Evolutionary conservation across 1,140 invertebrate species (phyloP), one percentile per base, ranked within the genome.

Genomic region (Drosophila triauraria): DNA sequence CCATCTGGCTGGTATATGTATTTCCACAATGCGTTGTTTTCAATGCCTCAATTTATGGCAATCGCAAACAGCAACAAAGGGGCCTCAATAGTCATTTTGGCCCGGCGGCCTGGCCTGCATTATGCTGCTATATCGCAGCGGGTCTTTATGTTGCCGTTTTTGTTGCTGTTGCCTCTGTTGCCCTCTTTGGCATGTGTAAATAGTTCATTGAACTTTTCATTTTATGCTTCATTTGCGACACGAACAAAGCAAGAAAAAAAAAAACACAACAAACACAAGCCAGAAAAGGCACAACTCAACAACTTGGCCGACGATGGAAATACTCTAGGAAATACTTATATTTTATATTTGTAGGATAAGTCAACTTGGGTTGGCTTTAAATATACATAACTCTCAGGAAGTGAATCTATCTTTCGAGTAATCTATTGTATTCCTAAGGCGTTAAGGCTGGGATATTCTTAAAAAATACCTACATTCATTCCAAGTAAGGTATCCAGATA

Each of bases 201-300:
- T 87, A 82, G 82, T 86, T 86, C 82, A 87, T 79, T 86, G 79
- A 86, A 86, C 75, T 60, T 59, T 80, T 56, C 59, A 43, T 64
- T 59, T 80, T 75, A 85, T 85, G 82, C 82, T 86, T 86, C 82
- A 86, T 87, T 86, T 86, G 82, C 71, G 65, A 64, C 72, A 75
- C 83, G 67, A 75, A 81, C 70, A 56, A 81, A 74, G 63, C 62
- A 23, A 56, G 25, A 78, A 68, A 77, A 79, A 57, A 40, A 40
- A n/a, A 30, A 4, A 30, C 30, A 54, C 3, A 4, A 56, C 6
- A 56, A 56, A n/a, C 35, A 35, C 48, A 56, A 64, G 56, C 12
- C 20, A 47, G 38, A 51, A 62, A 74, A 74, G 27, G 46, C 30
- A 50, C 23, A 42, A 32, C 20, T 43, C 7, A 30, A 57, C 12